These are phyloP conservation scores for Meteorus colon DNA, from an alignment of 2,888 invertebrate genomes.

Conservation along the genomic window DNA sequence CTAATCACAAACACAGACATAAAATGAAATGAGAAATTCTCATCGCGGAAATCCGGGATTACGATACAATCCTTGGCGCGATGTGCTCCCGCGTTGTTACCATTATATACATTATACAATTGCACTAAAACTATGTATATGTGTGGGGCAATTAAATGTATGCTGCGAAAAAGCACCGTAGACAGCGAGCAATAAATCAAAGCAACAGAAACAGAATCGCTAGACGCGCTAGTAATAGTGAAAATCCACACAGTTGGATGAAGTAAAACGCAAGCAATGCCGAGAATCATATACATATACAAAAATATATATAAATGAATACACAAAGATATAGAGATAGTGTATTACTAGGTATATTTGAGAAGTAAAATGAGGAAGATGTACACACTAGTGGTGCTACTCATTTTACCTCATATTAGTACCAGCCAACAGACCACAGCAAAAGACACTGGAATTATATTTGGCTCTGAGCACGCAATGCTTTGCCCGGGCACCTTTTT, in stretches of 20 bases:
- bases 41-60: slow-evolving; percentile 36
- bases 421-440: slow-evolving; percentile 37
- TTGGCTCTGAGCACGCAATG: slow-evolving; percentile 69
- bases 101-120: slow-evolving; percentile 22
- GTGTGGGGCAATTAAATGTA: slow-evolving; percentile 35
- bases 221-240: slow-evolving; percentile 6
- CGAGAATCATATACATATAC: neutral
- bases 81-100: slow-evolving; percentile 15
- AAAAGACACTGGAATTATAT: slow-evolving; percentile 62
- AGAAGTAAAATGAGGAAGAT: slow-evolving; percentile 24
- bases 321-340: slow-evolving; percentile 17
- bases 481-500: slow-evolving; percentile 59
- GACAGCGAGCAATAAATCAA: slow-evolving; percentile 19
- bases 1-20: too few species aligned
- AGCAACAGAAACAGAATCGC: slow-evolving; percentile 33
- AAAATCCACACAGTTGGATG: slow-evolving; percentile 17
- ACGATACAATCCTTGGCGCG: slow-evolving; percentile 12
- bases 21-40: slow-evolving; percentile 25
- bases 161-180: slow-evolving; percentile 18
- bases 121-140: slow-evolving; percentile 13
- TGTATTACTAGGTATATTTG: slow-evolving; percentile 15
- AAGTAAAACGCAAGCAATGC: neutral
- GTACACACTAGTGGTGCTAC: neutral
- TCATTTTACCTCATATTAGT: slow-evolving; percentile 18
- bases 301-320: neutral